A percentile compares a stretch with the other conserved stretches of the same genome.
phyloP scores from a whole-genome alignment of 2,113 vertebrate species.

The Mustela nigripes region DNA sequence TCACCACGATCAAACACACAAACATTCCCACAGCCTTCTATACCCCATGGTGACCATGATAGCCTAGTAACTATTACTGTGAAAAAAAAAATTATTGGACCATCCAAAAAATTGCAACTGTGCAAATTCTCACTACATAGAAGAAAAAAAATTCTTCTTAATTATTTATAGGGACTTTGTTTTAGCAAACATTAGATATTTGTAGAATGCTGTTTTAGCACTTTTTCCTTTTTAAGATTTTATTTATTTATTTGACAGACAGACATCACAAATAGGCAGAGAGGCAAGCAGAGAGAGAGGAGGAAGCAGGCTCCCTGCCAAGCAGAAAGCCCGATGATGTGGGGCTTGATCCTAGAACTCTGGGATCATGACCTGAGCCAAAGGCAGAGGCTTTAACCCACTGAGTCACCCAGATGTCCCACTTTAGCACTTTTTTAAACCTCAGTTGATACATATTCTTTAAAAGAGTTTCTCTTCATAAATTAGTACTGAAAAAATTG shows the following conservation, averaged over 20 bases:
- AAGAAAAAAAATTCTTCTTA: not conserved
- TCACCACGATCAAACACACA: not conserved
- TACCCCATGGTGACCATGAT: not conserved
- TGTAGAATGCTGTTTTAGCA: not conserved
- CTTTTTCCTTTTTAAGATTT: not conserved
- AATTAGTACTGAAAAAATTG: not conserved
- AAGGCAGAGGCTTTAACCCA: too few relatives aligned
- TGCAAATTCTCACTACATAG: not conserved
- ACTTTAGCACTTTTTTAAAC: not conserved
- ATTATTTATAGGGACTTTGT: not conserved
- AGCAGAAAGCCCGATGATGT: too few relatives aligned
- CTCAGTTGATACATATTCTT: not conserved
- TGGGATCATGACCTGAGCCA: too few relatives aligned
- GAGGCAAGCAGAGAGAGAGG: too few relatives aligned
- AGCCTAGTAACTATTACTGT: not conserved
- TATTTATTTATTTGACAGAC: too few relatives aligned
- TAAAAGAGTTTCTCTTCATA: not conserved
- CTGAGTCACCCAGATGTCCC: too few relatives aligned
- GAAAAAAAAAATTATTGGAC: not conserved
- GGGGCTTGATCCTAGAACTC: too few relatives aligned
- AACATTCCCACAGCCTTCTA: not conserved
- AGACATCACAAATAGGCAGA: too few relatives aligned
- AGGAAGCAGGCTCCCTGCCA: too few relatives aligned
- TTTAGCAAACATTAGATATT: conserved; percentile 11
- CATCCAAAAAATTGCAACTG: conserved; percentile 9